These are phyloP conservation scores for Phalacrocorax carbo DNA, from an alignment of 2,113 vertebrate genomes.

Conservation along the genomic window DNA sequence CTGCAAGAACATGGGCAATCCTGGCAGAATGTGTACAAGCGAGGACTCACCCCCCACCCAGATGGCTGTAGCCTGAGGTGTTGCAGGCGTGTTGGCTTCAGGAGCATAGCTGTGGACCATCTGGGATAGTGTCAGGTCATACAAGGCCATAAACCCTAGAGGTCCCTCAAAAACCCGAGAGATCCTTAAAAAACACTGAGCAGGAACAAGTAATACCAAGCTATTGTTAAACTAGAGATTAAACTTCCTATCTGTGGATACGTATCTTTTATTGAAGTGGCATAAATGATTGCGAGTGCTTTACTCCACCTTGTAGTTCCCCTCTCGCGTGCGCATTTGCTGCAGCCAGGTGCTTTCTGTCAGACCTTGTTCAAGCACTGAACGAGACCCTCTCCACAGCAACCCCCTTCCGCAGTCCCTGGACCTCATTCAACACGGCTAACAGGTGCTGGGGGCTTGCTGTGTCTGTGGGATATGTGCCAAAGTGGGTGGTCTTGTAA, in stretches of 20 bases:
- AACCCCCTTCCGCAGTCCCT: neutral
- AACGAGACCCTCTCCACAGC: neutral
- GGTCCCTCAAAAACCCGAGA: neutral
- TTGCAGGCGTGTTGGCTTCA: accelerated
- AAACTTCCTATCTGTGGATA: neutral
- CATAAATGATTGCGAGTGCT: neutral
- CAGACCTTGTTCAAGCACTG: neutral
- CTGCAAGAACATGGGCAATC: neutral
- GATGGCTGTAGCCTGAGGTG: neutral
- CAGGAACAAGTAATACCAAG: neutral
- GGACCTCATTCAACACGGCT: accelerated
- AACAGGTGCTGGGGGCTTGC: neutral
- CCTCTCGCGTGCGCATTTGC: accelerated
- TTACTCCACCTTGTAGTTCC: neutral
- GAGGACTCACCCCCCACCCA: too few relatives aligned
- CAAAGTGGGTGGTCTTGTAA: too few relatives aligned
- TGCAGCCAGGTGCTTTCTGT: neutral
- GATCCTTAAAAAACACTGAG: neutral
- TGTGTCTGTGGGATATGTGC: accelerated
- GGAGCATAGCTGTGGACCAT: accelerated
- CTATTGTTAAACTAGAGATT: neutral
- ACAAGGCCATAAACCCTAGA: neutral
- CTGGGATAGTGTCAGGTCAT: neutral
- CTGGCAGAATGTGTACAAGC: neutral
- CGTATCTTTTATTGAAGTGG: neutral